These are phyloP conservation scores for Drosophila pegasa DNA, from an alignment of 2,888 invertebrate species.

Conservation along the genomic window DNA sequence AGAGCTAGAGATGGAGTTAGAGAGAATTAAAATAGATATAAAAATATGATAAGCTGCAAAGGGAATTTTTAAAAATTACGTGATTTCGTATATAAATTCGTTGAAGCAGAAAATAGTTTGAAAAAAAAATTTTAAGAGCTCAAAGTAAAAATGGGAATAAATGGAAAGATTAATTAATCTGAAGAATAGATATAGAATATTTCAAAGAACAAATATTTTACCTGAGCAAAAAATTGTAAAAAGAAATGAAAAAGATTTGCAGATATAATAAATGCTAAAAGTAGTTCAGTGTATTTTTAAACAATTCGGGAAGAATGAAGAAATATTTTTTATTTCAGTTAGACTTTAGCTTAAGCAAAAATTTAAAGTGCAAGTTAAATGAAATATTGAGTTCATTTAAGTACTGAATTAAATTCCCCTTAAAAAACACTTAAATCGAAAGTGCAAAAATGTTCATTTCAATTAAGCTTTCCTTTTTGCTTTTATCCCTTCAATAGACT, in stretches of 20 bases:
- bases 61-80: not conserved
- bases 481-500: not conserved
- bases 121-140: not conserved
- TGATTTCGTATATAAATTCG: not conserved
- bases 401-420: too few relatives aligned
- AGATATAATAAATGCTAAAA: too few relatives aligned
- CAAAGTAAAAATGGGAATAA: not conserved
- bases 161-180: not conserved
- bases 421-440: not conserved
- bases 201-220: not conserved
- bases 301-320: too few relatives aligned
- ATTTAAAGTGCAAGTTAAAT: not conserved
- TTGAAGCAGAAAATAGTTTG: not conserved
- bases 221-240: too few relatives aligned
- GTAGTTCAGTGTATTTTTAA: too few relatives aligned
- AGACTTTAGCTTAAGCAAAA: too few relatives aligned
- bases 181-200: not conserved
- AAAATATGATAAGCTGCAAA: conserved; percentile 2
- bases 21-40: not conserved
- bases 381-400: too few relatives aligned
- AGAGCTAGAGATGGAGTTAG: not conserved
- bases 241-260: not conserved
- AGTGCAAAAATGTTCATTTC: not conserved
- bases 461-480: not conserved
- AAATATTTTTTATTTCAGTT: too few relatives aligned